These are phyloP conservation scores for Neocloeon triangulifer DNA, from an alignment of 1,140 invertebrate species.

Conservation along the genomic window DNA sequence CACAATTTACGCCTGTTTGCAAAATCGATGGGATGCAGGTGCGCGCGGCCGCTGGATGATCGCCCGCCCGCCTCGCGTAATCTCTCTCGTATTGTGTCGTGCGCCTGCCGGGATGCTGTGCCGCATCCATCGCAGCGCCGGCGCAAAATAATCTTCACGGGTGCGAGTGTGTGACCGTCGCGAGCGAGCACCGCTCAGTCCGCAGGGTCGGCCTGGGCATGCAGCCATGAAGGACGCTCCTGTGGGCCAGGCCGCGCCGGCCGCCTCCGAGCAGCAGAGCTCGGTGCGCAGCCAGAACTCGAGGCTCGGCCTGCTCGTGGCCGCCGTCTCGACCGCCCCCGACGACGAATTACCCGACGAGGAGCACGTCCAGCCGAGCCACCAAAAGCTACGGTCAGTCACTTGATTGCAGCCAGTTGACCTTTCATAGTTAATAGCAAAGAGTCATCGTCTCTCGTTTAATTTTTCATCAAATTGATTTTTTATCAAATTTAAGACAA, in stretches of 20 bases:
- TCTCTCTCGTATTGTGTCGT: too few relatives aligned
- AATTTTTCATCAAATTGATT: too few relatives aligned
- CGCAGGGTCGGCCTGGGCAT: background rate
- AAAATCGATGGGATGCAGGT: too few relatives aligned
- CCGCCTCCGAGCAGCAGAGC: background rate
- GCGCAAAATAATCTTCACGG: too few relatives aligned
- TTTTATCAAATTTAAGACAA: too few relatives aligned
- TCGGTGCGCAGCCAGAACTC: constrained; percentile 1
- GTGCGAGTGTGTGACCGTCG: too few relatives aligned
- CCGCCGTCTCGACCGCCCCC: background rate
- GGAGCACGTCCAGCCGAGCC: background rate
- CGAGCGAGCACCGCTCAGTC: too few relatives aligned
- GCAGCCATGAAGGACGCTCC: background rate
- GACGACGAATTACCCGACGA: background rate
- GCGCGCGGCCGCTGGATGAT: too few relatives aligned
- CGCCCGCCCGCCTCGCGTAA: too few relatives aligned
- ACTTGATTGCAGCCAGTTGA: background rate
- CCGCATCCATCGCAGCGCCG: too few relatives aligned
- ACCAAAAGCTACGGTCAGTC: background rate
- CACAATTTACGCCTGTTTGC: too few relatives aligned
- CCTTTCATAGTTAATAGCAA: background rate
- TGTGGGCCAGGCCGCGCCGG: background rate
- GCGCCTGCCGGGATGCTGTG: too few relatives aligned
- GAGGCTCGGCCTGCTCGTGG: background rate
- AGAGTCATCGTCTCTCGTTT: background rate